phyloP scores from a whole-genome alignment of 2,888 invertebrate species.

The Conchocele bisecta region DNA sequence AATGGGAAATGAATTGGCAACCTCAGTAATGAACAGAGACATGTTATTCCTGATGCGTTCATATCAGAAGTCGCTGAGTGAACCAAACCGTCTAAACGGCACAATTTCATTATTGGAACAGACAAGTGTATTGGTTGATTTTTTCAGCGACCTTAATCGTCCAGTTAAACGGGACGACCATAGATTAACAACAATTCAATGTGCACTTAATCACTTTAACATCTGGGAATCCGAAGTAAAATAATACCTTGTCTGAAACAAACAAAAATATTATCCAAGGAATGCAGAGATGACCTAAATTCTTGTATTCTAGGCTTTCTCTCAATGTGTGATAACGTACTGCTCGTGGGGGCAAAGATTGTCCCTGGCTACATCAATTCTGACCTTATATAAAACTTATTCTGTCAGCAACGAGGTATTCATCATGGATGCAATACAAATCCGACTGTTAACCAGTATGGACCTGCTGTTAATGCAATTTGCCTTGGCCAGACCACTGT shows the following conservation, averaged over 20 bases:
- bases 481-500: conserved; percentile 17
- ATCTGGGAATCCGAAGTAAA: not conserved
- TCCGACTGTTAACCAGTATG: conserved; percentile 13
- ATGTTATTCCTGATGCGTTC: conserved; percentile 41
- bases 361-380: not conserved
- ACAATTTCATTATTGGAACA: not conserved
- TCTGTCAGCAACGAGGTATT: conserved; percentile 16
- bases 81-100: conserved; percentile 4
- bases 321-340: not conserved
- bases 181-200: not conserved
- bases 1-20: conserved; percentile 37
- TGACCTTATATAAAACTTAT: conserved; percentile 9
- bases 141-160: not conserved
- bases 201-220: not conserved
- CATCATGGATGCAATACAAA: conserved; percentile 6
- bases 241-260: not conserved
- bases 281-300: conserved; percentile 8
- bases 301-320: not conserved
- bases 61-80: conserved; percentile 18
- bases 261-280: not conserved
- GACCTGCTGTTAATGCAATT: conserved; percentile 3
- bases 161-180: not conserved
- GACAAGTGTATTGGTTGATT: not conserved
- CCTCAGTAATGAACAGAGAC: conserved; percentile 34
- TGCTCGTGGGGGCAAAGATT: not conserved